A percentile compares a stretch with the other conserved stretches of the same genome.
These are phyloP conservation scores for Anoplophora glabripennis DNA, from an alignment of 1,140 invertebrate species.

Conservation along the genomic window DNA sequence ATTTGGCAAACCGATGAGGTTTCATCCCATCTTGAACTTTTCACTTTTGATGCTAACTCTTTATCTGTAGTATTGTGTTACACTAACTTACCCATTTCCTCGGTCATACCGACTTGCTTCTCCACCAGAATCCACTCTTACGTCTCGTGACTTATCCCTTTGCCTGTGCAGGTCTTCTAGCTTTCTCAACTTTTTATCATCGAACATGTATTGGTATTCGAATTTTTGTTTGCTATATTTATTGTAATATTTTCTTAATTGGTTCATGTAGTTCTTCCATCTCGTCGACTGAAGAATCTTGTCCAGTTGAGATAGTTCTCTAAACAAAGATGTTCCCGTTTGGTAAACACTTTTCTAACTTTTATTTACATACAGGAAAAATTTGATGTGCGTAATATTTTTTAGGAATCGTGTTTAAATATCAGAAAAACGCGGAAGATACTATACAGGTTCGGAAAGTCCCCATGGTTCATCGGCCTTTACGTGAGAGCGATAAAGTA, in stretches of 20 bases:
- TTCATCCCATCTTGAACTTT: too few species aligned
- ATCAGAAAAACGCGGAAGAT: too few species aligned
- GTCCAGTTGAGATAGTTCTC: conserved; percentile 30
- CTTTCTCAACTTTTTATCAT: conserved; percentile 13
- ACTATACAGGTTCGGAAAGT: too few species aligned
- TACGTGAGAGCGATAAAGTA: too few species aligned
- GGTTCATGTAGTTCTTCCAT: conserved; percentile 29
- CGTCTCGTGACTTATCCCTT: conserved; percentile 11
- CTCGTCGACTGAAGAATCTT: conserved; percentile 22
- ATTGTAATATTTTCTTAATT: conserved; percentile 21
- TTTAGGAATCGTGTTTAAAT: too few species aligned
- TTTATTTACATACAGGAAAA: too few species aligned
- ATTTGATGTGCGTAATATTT: too few species aligned
- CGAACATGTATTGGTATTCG: conserved; percentile 17
- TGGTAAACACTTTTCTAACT: too few species aligned
- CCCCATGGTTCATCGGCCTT: too few species aligned
- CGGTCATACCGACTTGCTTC: neutral
- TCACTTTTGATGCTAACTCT: too few species aligned
- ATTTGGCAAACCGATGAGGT: too few species aligned
- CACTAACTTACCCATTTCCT: conserved; percentile 1
- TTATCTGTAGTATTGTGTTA: neutral
- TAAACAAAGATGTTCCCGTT: conserved; percentile 18
- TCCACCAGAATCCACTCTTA: conserved; percentile 1
- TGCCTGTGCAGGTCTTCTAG: conserved; percentile 22
- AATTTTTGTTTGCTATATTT: conserved; percentile 4